Conservation (phyloP, 2,113 vertebrate species). For the Pleuronectes platessa region DNA sequence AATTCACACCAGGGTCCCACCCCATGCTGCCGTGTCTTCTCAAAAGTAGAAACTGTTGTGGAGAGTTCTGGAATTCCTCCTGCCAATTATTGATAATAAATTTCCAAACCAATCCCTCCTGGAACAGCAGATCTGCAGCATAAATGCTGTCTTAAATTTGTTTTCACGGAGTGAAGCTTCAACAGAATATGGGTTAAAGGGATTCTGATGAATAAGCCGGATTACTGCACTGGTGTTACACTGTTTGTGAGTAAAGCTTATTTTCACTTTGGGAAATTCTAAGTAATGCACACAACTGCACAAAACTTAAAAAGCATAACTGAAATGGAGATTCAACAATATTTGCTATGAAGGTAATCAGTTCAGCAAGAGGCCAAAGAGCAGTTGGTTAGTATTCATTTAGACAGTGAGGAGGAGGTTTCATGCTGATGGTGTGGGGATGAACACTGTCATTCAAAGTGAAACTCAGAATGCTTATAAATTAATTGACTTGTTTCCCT, state of each 20-base stretch:
- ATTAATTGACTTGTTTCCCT: neutral
- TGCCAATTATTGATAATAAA: slow-evolving; percentile 14
- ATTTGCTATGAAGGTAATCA: neutral
- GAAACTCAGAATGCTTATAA: neutral
- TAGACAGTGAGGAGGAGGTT: neutral
- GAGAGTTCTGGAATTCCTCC: slow-evolving; percentile 7
- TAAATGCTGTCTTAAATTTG: neutral
- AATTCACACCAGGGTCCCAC: slow-evolving; percentile 16
- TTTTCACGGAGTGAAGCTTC: neutral
- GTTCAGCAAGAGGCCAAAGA: neutral
- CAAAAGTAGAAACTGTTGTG: neutral
- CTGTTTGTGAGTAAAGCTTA: slow-evolving; percentile 7
- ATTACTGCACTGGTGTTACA: slow-evolving; percentile 5
- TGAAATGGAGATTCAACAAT: neutral
- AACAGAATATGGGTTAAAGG: neutral
- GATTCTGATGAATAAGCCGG: slow-evolving; percentile 20
- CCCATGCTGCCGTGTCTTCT: neutral
- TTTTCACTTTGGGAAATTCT: slow-evolving; percentile 8
- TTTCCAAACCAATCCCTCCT: neutral
- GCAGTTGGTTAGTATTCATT: neutral
- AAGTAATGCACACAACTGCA: neutral
- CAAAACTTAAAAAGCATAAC: neutral
- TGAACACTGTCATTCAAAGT: neutral
- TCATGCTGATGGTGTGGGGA: neutral
- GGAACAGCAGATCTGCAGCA: neutral